Conservation (phyloP, 2,113 vertebrate species). For the Corythoichthys haematopterus region DNA sequence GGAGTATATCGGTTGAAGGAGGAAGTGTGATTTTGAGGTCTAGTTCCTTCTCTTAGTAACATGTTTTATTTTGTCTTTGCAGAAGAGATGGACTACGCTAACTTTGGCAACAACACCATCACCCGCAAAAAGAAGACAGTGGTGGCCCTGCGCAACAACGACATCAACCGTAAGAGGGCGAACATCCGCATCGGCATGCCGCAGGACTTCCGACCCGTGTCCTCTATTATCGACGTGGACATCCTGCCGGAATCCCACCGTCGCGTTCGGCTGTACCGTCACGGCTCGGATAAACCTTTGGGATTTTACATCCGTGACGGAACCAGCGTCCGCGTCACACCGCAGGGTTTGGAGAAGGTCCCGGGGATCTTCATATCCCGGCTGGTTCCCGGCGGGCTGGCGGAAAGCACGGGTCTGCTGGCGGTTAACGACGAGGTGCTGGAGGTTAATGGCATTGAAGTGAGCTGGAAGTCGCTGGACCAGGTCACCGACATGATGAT, state of each 20-base stretch:
- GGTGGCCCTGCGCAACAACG: slow-evolving; percentile 85
- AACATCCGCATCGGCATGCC: slow-evolving; percentile 93
- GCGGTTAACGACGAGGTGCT: slow-evolving; percentile 98
- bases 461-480: slow-evolving; percentile 92
- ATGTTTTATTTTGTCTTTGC: slow-evolving; percentile 34
- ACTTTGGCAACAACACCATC: slow-evolving; percentile 84
- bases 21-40: slow-evolving; percentile 13
- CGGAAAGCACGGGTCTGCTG: slow-evolving; percentile 92
- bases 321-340: slow-evolving; percentile 88
- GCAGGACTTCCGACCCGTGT: slow-evolving; percentile 93
- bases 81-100: slow-evolving; percentile 93
- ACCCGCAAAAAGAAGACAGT: slow-evolving; percentile 85
- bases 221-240: slow-evolving; percentile 97
- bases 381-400: slow-evolving; percentile 91
- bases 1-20: slow-evolving; percentile 13
- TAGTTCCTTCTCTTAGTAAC: neutral
- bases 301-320: slow-evolving; percentile 97
- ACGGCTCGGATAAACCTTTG: slow-evolving; percentile 91
- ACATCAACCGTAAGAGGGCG: slow-evolving; percentile 84
- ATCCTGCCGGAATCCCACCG: slow-evolving; percentile 94
- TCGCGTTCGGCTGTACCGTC: slow-evolving; percentile 87
- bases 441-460: slow-evolving; percentile 98
- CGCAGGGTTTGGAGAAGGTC: slow-evolving; percentile 93
- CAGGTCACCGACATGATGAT: slow-evolving; percentile 99
- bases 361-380: slow-evolving; percentile 97